phyloP scores from a whole-genome alignment of 1,140 invertebrate genomes.

The Reticulitermes speratus region DNA sequence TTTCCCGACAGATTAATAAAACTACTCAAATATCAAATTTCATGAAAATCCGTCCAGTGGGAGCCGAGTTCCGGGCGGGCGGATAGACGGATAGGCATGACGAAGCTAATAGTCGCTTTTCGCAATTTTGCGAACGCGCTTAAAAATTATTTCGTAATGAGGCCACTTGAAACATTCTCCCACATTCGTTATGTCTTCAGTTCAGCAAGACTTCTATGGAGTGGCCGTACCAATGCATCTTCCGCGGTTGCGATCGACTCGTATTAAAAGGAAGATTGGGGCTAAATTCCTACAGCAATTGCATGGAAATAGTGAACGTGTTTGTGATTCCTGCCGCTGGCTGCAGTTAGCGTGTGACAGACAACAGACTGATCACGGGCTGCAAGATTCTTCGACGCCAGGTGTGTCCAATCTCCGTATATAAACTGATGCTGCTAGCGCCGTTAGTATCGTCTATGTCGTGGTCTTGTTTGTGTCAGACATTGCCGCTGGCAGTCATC shows the following conservation, averaged over 20 bases:
- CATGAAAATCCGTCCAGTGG: too few relatives aligned
- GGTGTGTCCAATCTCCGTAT: not conserved
- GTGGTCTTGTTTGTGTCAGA: not conserved
- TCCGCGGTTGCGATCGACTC: not conserved
- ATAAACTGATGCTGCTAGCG: not conserved
- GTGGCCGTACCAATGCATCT: not conserved
- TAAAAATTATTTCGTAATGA: too few relatives aligned
- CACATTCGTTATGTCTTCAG: too few relatives aligned
- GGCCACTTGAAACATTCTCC: too few relatives aligned
- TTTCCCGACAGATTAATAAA: too few relatives aligned
- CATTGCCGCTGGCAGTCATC: not conserved
- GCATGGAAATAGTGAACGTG: not conserved
- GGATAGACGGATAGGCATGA: too few relatives aligned
- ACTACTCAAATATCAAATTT: too few relatives aligned
- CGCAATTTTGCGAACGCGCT: too few relatives aligned
- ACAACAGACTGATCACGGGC: not conserved
- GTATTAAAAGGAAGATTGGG: not conserved
- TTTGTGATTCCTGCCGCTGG: slow-evolving; percentile 3
- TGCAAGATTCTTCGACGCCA: not conserved
- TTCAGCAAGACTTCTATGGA: not conserved
- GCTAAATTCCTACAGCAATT: not conserved
- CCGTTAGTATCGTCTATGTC: not conserved
- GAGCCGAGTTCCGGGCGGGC: too few relatives aligned
- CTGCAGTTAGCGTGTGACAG: not conserved
- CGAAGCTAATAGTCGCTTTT: too few relatives aligned